phyloP scores from a whole-genome alignment of 2,113 vertebrate genomes.

The Ageneiosus marmoratus region DNA sequence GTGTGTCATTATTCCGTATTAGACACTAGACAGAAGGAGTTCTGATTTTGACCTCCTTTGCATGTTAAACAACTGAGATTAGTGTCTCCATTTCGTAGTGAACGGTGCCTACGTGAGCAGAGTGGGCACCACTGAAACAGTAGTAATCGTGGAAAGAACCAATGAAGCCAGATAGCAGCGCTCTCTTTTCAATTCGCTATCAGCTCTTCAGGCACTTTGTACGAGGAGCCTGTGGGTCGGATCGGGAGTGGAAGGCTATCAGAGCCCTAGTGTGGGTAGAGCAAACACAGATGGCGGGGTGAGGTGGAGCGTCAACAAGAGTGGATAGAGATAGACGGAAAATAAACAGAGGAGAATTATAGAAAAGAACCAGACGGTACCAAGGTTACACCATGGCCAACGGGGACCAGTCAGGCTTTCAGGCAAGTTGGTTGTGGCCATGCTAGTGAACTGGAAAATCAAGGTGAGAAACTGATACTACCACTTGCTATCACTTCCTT shows the following conservation, averaged over 20 bases:
- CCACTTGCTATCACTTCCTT: background rate
- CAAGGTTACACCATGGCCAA: background rate
- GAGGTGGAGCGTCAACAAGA: background rate
- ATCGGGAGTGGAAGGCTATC: background rate
- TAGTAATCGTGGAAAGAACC: constrained; percentile 9
- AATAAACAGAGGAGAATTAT: background rate
- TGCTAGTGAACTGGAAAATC: background rate
- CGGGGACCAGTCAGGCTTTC: background rate
- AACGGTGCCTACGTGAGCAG: background rate
- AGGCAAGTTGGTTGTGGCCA: background rate
- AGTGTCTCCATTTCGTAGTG: background rate
- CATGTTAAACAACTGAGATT: background rate
- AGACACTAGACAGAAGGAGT: background rate
- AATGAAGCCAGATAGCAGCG: constrained; percentile 1
- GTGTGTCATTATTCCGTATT: background rate
- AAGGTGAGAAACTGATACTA: background rate
- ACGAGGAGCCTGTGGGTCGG: constrained; percentile 42
- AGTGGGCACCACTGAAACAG: background rate
- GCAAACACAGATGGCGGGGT: background rate
- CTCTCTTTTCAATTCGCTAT: constrained; percentile 4
- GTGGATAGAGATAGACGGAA: background rate
- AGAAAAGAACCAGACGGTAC: background rate
- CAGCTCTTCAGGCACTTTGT: constrained; percentile 48
- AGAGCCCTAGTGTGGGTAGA: constrained; percentile 39
- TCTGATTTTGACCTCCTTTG: background rate